Evolutionary conservation across 2,797 vertebrate species (phyloP), one percentile per base, ranked within the genome.

Genomic region (Lepilemur ruficaudatus): DNA sequence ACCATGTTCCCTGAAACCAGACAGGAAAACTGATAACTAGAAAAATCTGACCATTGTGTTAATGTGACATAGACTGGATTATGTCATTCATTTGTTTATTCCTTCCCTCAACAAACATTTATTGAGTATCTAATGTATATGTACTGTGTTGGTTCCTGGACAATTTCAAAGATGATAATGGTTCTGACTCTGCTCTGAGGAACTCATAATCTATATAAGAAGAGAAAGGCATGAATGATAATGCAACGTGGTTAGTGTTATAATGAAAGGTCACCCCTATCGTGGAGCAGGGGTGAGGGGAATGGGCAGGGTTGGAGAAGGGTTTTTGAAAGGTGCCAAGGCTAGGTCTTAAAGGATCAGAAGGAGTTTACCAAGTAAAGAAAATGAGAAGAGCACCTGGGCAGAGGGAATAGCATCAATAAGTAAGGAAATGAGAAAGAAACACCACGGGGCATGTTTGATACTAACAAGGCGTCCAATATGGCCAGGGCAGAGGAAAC

Each of bases 81-180:
- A 17, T 41, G 48, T 25, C 79, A 38, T 93, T 65, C 1, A 4
- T 73, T 70, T 72, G 15, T 86, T 93, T 83, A 89, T 82, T 67
- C 41, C 8, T 86, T 93, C 43, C 70, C 23, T 93, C 57, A 35
- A 35, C 30, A 88, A 55, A 79, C 41, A 43, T 18, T 82, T 38
- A 38, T 38, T 30, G 50, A 80, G 65, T 65, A 80, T 67, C 52
- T 28, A 50, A 28, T 10, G 7, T 9, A 48, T 23, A 18, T n/a
- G 28, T 35, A 43, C 80, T 84, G 7, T 15, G 0, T 65, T 87
- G 46, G 55, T 38, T 93, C 2, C 28, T 43, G 48, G 67, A 52
- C 52, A n/a, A 35, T 92, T 97, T 93, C 55, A 25, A 76, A 87
- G 65, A 89, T 6, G 65, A 70, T 30, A 48, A n/a, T 82, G 85